A percentile compares a stretch with the other conserved stretches of the same genome.
phyloP scores from a whole-genome alignment of 2,797 vertebrate genomes.

The Carcharodon carcharias region DNA sequence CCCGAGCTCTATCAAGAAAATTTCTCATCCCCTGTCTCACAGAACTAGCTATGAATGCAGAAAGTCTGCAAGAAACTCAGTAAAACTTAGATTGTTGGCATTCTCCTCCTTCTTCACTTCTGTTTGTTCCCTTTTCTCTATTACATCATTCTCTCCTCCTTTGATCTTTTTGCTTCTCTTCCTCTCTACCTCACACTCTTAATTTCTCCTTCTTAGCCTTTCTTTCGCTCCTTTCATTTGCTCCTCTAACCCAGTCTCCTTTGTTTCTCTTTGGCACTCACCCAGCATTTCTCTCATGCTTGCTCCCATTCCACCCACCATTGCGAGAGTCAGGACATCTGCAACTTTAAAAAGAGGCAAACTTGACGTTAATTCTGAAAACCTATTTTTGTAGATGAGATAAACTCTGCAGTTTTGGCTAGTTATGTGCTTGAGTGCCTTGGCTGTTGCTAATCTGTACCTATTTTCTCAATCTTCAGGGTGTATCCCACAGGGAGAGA shows the following conservation, averaged over 20 bases:
- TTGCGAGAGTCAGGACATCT: constrained; percentile 31
- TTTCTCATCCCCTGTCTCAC: background rate
- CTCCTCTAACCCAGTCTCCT: background rate
- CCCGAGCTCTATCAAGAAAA: background rate
- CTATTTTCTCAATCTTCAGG: background rate
- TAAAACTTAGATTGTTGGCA: background rate
- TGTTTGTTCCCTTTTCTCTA: background rate
- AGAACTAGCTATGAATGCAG: background rate
- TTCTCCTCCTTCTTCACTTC: background rate
- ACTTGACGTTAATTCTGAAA: constrained; percentile 40
- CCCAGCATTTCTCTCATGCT: constrained; percentile 37
- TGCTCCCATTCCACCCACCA: constrained; percentile 37
- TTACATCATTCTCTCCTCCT: background rate
- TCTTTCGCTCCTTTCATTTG: background rate
- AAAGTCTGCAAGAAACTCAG: background rate
- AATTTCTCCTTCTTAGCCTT: background rate
- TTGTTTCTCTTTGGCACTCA: background rate
- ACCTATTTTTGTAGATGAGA: no score
- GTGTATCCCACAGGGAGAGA: background rate
- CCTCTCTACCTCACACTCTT: background rate
- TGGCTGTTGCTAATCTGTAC: no score
- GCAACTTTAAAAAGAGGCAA: constrained; percentile 45
- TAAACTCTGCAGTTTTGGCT: background rate
- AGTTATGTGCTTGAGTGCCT: background rate
- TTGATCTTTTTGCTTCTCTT: fast-evolving